Base-by-base conservation (phyloP, 2,888 invertebrate genomes). In the Entomobrya multifasciata region DNA sequence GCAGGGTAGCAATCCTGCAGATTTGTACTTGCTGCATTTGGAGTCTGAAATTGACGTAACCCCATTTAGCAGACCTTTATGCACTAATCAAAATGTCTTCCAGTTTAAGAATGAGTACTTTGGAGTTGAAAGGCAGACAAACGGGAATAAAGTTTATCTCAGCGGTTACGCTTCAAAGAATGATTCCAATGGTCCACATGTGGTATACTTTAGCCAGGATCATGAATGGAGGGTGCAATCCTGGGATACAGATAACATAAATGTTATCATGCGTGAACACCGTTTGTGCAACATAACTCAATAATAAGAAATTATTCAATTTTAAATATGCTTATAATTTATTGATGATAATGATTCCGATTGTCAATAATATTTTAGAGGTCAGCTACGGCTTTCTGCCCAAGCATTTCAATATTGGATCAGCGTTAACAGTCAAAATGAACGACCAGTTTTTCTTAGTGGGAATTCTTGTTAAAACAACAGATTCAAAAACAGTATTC, bases 101-200 rank as follows among this genome's bases (percentile, higher is more conserved):
- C 44, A 11, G 8, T 20, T 62, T 57, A 86, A 49, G n/a, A 55
- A 79, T 2, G 47, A 57, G n/a, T 80, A 80, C 49, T 36, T 6
- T 62, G 47, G 52, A 3, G 44, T 25, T 22, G 17, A 2, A 1
- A n/a, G 72, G 8, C 36, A 36, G 36, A 36, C 36, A 52, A 72
- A 36, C 13, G 52, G 22, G 4, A 84, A 77, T 20, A 36, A 30
- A 25, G 22, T 84, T 52, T 65, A 77, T 30, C 0, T 84, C 8
- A 77, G 83, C 55, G 83, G 83, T 0, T 84, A 84, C 27, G 83
- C 83, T 41, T 2, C 41, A 8, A 76, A 84, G 30, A 84, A 77
- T 67, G 83, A 84, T 41, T 55, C 67, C 3, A 27, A 25, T 41
- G 77, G 67, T 17, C 65, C 49, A 55, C 36, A 77, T 10, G 74